These are phyloP conservation scores for Ispidina lecontei DNA, from an alignment of 2,797 vertebrate species.

Conservation along the genomic window DNA sequence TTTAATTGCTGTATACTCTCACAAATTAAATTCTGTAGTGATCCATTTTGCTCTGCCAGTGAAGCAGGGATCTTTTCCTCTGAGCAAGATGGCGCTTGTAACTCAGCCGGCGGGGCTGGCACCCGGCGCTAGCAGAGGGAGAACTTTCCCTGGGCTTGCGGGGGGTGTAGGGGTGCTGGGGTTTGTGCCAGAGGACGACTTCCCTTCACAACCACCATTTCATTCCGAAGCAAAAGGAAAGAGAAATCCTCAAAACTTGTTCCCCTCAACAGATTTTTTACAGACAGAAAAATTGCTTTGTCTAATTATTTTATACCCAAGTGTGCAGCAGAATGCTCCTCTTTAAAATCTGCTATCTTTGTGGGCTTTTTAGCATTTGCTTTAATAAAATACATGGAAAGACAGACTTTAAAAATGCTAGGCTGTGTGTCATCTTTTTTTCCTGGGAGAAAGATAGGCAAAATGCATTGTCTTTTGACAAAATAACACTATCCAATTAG, in stretches of 20 bases:
- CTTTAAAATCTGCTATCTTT: background rate
- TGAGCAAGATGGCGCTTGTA: constrained; percentile 28
- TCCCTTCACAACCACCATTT: background rate
- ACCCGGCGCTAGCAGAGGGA: background rate
- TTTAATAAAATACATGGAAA: background rate
- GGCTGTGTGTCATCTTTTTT: rapidly evolving
- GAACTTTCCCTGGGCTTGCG: background rate
- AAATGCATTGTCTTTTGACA: background rate
- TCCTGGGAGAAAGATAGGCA: background rate
- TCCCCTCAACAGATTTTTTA: background rate
- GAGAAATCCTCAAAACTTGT: background rate
- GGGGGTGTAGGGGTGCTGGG: background rate
- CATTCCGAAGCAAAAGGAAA: background rate
- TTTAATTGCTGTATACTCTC: constrained; percentile 82
- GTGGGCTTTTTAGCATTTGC: background rate
- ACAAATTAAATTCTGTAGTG: constrained; percentile 81
- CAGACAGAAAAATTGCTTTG: background rate
- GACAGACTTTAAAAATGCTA: background rate
- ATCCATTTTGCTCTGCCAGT: constrained; percentile 80
- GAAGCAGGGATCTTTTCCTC: constrained; percentile 76
- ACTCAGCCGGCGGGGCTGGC: constrained; percentile 11
- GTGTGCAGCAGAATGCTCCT: background rate
- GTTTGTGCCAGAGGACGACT: background rate
- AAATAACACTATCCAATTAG: background rate
- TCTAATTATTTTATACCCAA: background rate